Conservation (phyloP, 1,140 invertebrate genomes). For the Macrosteles quadrilineatus region DNA sequence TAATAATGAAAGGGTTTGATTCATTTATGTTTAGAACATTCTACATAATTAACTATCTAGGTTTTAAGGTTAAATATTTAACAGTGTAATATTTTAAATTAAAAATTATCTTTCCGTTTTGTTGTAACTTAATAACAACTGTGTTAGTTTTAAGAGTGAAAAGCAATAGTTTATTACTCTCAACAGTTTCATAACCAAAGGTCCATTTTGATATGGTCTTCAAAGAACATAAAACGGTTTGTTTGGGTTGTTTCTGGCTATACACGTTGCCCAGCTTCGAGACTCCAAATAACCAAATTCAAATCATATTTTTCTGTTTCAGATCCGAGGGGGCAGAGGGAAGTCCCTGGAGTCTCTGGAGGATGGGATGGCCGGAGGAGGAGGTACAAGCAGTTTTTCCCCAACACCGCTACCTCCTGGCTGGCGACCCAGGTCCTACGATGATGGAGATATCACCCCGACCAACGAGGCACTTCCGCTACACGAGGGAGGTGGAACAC, state of each 20-base stretch:
- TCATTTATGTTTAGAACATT: background rate
- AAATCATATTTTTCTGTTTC: slow-evolving; percentile 40
- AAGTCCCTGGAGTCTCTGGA: slow-evolving; percentile 84
- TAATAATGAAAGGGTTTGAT: too few relatives aligned
- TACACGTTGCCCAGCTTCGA: too few relatives aligned
- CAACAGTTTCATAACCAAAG: too few relatives aligned
- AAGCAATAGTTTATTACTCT: too few relatives aligned
- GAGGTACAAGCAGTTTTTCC: slow-evolving; percentile 43
- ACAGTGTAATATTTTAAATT: background rate
- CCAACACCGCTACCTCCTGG: slow-evolving; percentile 28
- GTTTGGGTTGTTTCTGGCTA: too few relatives aligned
- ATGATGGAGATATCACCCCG: slow-evolving; percentile 86
- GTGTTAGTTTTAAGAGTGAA: too few relatives aligned
- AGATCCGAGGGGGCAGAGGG: slow-evolving; percentile 64
- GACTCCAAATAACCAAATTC: too few relatives aligned
- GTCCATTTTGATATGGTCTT: too few relatives aligned
- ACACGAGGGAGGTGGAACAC: slow-evolving; percentile 76
- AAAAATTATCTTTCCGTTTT: background rate
- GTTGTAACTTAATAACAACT: background rate
- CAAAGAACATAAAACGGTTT: too few relatives aligned
- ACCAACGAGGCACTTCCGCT: slow-evolving; percentile 71
- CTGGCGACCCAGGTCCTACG: slow-evolving; percentile 55
- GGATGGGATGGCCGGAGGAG: slow-evolving; percentile 57
- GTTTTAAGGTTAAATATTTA: background rate
- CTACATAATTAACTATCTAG: background rate